These are phyloP conservation scores for Haemorhous mexicanus DNA, from an alignment of 2,113 vertebrate species.

Conservation along the genomic window DNA sequence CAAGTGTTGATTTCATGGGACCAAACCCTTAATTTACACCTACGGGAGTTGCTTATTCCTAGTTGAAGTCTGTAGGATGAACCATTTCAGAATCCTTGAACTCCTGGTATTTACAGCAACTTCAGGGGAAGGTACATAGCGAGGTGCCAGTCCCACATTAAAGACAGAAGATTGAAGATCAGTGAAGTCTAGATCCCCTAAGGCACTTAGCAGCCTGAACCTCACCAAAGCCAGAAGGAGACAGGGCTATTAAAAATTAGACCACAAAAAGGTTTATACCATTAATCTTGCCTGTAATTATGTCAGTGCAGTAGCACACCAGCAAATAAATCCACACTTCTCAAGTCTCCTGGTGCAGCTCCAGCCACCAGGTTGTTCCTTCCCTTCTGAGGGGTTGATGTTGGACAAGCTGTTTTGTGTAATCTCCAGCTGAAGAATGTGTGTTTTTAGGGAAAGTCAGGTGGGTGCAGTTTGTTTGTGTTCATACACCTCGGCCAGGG, in stretches of 20 bases:
- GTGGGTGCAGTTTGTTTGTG: slow-evolving; percentile 27
- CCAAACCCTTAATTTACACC: not conserved
- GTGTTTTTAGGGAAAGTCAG: not conserved
- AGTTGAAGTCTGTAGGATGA: not conserved
- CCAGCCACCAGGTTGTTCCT: not conserved
- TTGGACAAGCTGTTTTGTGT: not conserved
- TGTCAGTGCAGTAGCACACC: not conserved
- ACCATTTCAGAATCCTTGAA: not conserved
- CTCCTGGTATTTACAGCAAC: not conserved
- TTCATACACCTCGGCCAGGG: not conserved
- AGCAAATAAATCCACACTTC: not conserved
- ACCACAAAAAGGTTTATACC: not conserved
- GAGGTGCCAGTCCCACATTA: not conserved
- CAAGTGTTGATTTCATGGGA: not conserved
- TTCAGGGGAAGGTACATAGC: not conserved
- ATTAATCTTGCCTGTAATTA: not conserved
- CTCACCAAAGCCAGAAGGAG: not conserved
- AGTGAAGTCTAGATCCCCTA: not conserved
- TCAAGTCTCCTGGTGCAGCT: not conserved
- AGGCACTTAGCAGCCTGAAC: not conserved
- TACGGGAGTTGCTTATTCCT: not conserved
- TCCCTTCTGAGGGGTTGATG: not conserved
- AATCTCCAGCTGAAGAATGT: not conserved
- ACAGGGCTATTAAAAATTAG: not conserved
- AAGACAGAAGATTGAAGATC: not conserved